These are phyloP conservation scores for Hypocryptadius cinnamomeus DNA, from an alignment of 2,113 vertebrate genomes.

Conservation along the genomic window DNA sequence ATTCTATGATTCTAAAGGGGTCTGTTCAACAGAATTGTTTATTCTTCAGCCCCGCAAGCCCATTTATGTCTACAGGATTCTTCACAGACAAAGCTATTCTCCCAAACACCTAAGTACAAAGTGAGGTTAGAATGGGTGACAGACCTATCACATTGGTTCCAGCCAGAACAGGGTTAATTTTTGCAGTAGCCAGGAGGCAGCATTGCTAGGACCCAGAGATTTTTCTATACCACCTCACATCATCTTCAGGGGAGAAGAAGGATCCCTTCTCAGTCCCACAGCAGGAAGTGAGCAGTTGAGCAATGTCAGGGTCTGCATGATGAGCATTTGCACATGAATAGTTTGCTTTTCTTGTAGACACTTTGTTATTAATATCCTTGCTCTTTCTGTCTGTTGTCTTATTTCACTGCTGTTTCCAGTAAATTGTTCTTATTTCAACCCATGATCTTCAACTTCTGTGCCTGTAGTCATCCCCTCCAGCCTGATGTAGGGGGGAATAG, in stretches of 20 bases:
- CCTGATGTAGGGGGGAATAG: no score
- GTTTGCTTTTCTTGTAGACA: neutral
- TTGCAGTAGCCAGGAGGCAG: neutral
- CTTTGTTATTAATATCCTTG: neutral
- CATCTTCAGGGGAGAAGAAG: neutral
- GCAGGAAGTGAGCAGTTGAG: neutral
- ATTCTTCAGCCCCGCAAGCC: neutral
- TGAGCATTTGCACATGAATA: neutral
- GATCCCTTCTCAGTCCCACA: accelerated
- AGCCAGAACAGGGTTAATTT: neutral
- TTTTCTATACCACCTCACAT: neutral
- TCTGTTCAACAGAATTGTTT: neutral
- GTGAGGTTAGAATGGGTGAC: neutral
- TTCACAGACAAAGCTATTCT: neutral
- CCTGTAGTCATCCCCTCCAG: neutral
- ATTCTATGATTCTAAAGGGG: neutral
- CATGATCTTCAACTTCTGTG: neutral
- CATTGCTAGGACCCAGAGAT: neutral
- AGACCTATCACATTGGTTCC: neutral
- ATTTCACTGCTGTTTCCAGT: neutral
- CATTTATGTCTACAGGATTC: neutral
- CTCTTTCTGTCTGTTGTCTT: neutral
- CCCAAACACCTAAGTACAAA: neutral
- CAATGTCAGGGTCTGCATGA: neutral
- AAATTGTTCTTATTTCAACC: neutral